Evolutionary conservation across 2,888 invertebrate genomes (phyloP).

Genomic region (Metalampra italica): DNA sequence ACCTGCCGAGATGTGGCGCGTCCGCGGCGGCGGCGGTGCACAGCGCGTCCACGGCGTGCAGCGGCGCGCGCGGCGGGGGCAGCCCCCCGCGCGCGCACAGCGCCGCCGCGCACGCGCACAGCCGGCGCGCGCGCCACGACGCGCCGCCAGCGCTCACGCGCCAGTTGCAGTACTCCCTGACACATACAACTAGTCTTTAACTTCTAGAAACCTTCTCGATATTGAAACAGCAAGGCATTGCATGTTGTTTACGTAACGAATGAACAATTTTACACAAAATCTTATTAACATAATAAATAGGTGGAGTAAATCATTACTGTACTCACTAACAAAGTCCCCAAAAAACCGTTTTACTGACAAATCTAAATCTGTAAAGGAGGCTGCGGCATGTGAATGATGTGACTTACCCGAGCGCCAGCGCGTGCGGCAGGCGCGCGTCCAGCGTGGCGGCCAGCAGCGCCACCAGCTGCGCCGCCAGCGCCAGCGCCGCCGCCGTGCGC

Average conservation of each 20-base stretch:
- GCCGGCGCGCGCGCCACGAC: conserved; percentile 82
- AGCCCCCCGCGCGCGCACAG: conserved; percentile 80
- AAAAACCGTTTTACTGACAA: no score
- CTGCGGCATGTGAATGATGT: no score
- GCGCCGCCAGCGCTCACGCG: conserved; percentile 81
- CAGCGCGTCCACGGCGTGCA: conserved; percentile 34
- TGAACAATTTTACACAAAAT: no score
- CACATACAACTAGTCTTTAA: background rate
- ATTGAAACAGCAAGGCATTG: no score
- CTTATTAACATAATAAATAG: no score
- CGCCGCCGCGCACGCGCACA: conserved; percentile 83
- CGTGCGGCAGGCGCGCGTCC: conserved; percentile 86
- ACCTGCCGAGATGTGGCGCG: conserved; percentile 83
- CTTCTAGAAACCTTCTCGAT: no score
- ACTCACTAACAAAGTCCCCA: no score
- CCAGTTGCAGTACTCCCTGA: conserved; percentile 89
- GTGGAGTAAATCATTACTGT: no score
- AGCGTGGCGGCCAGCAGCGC: conserved; percentile 90
- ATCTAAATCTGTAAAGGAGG: no score
- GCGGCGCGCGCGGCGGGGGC: conserved; percentile 26
- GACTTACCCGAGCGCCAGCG: conserved; percentile 40
- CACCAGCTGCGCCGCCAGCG: conserved; percentile 91
- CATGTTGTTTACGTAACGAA: no score
- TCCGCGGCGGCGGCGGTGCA: conserved; percentile 37
- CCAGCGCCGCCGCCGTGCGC: conserved; percentile 83